Percentiles rank a stretch among this genome's conserved stretches.
Conservation (phyloP, 2,113 vertebrate species). For the Rhinolophus ferrumequinum region DNA sequence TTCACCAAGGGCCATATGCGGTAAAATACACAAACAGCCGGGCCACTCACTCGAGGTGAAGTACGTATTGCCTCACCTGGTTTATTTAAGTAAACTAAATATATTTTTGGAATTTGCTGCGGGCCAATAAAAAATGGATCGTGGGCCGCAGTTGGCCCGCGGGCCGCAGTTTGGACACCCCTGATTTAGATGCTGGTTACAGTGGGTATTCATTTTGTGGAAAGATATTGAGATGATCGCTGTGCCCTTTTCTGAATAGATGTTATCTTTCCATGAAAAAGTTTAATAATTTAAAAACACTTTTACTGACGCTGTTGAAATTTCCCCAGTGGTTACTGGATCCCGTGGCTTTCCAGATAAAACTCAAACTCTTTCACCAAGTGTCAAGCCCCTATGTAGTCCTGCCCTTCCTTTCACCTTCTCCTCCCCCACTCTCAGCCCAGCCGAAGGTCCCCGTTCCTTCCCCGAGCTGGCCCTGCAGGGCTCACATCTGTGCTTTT, state of each 20-base stretch:
- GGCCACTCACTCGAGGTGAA: no score
- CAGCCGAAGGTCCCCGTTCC: background rate
- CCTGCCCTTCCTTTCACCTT: background rate
- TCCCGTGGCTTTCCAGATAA: background rate
- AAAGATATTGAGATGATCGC: background rate
- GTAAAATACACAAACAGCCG: no score
- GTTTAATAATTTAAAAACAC: background rate
- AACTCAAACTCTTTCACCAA: background rate
- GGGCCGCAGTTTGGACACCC: background rate
- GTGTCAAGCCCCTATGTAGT: background rate
- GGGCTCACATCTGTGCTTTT: background rate
- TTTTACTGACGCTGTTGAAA: background rate
- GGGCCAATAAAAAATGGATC: no score
- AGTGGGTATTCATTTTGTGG: background rate
- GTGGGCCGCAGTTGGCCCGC: no score
- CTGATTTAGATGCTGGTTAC: background rate
- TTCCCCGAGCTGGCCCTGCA: background rate
- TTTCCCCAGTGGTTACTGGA: background rate
- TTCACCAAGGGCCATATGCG: no score
- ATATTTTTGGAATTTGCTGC: no score
- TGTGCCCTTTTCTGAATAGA: background rate
- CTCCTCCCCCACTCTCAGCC: background rate
- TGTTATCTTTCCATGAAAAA: background rate
- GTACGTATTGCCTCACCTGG: no score
- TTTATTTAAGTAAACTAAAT: no score